Base-by-base conservation (phyloP, 2,797 vertebrate species). In the Nannoperca australis region DNA sequence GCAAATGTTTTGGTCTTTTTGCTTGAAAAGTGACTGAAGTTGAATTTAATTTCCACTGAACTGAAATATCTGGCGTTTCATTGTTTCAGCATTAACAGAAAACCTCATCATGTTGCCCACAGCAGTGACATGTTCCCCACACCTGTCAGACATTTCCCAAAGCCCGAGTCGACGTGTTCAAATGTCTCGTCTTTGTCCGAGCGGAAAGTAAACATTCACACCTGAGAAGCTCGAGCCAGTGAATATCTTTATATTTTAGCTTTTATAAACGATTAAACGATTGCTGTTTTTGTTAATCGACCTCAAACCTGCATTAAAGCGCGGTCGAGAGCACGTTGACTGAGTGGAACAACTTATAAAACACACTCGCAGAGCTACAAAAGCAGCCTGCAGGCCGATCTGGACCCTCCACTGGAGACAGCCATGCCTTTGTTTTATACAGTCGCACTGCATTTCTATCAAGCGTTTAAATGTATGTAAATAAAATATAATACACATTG, bases 281-380 rank as follows among this genome's bases (percentile, higher is more conserved):
- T 32, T 32, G 32, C 32, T 32, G 24, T 32, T 32, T 32, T 6
- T 32, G 32, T 32, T 32, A 6, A 32, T 32, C 32, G 32, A 32
- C 32, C 32, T 32, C 32, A 32, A 6, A 32, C 32, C 32, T 3
- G 32, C 32, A 32, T 32, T 32, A 32, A 27, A 27, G 2, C 24
- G 24, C 24, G 24, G 24, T 27, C 24, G 24, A 27, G 4, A 32
- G 6, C 32, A 32, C 32, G 32, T 4, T 32, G 32, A 32, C 6
- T 4, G 6, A 32, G 32, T 6, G 6, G 24, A 27, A 27, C 2
- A 27, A 27, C 1, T 27, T 4, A 32, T 73, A 62, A 73, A 84
- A 81, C 63, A 70, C 81, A 81, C 45, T 44, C 63, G 75, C 24
- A 66, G 53, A 38, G 59, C 65, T 73, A 47, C 36, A 58, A 38